Conservation (phyloP, 2,888 invertebrate genomes). For the Mythimna lalbum region DNA sequence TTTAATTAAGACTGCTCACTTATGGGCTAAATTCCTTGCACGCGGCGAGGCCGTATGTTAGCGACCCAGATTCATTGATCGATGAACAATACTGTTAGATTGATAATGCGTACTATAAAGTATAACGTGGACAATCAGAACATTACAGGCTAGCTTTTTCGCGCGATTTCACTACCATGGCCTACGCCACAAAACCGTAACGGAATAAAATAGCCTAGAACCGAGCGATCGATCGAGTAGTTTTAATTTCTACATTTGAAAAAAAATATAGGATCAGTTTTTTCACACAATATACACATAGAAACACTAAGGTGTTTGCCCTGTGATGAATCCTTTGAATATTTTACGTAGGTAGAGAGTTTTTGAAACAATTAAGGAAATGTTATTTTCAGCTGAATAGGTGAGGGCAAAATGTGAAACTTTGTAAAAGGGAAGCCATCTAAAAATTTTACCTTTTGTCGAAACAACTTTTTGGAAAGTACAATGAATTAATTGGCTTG, state of each 20-base stretch:
- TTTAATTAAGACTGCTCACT: conserved; percentile 18
- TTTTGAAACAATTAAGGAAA: background rate
- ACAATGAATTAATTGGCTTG: no score
- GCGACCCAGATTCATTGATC: conserved; percentile 61
- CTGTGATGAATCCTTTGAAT: background rate
- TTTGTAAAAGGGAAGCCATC: background rate
- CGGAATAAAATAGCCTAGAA: background rate
- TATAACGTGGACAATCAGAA: conserved; percentile 20
- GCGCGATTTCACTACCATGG: background rate
- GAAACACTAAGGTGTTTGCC: no score
- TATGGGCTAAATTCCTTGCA: conserved; percentile 55
- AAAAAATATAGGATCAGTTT: no score
- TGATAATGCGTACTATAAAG: conserved; percentile 33
- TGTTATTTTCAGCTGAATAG: background rate
- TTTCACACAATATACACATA: background rate
- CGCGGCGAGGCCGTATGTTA: conserved; percentile 41
- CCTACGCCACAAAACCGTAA: background rate
- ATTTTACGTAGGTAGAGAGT: background rate
- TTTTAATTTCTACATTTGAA: no score
- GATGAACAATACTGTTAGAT: conserved; percentile 60
- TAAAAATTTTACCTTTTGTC: background rate
- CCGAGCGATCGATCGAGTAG: no score
- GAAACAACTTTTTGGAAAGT: background rate
- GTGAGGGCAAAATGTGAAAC: no score
- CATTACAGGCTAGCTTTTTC: background rate